Evolutionary conservation across 1,140 invertebrate species (phyloP).

Genomic region (Caenorhabditis briggsae): DNA sequence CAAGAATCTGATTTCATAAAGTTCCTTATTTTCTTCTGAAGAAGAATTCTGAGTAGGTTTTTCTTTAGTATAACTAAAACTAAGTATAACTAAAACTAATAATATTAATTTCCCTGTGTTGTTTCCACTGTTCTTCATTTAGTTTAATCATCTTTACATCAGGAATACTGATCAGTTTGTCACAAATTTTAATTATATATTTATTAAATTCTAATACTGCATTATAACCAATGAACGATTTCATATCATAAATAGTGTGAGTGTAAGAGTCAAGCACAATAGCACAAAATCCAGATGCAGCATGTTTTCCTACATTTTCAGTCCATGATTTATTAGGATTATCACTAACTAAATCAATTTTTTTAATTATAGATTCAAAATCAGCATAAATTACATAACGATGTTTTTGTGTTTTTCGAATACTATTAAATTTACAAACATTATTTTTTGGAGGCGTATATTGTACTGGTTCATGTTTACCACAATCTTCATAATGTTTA

Average conservation of each 20-base stretch:
- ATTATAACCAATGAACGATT: slow-evolving; percentile 38
- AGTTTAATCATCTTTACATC: slow-evolving; percentile 51
- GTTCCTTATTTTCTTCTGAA: too few species aligned
- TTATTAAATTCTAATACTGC: slow-evolving; percentile 32
- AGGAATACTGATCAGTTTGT: neutral
- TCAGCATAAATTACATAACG: slow-evolving; percentile 41
- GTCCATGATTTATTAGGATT: slow-evolving; percentile 17
- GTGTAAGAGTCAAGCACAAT: slow-evolving; percentile 44
- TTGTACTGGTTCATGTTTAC: too few species aligned
- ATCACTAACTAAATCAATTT: neutral
- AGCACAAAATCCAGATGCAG: slow-evolving; percentile 51
- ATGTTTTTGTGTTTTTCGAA: slow-evolving; percentile 66
- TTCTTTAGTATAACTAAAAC: slow-evolving; percentile 56
- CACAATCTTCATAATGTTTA: too few species aligned
- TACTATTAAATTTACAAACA: slow-evolving; percentile 58
- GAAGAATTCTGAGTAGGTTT: too few species aligned
- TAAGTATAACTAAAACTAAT: slow-evolving; percentile 67
- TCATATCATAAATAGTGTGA: slow-evolving; percentile 54
- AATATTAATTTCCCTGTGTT: too few species aligned
- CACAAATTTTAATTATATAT: slow-evolving; percentile 30
- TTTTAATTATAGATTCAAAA: slow-evolving; percentile 56
- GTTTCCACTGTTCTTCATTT: slow-evolving; percentile 57
- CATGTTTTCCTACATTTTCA: slow-evolving; percentile 55
- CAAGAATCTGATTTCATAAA: slow-evolving; percentile 69
- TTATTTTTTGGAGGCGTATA: slow-evolving; percentile 54